These are phyloP conservation scores for Phenganax subtilis DNA, from an alignment of 92 coral and sea anemone genomes.

Conservation along the genomic window DNA sequence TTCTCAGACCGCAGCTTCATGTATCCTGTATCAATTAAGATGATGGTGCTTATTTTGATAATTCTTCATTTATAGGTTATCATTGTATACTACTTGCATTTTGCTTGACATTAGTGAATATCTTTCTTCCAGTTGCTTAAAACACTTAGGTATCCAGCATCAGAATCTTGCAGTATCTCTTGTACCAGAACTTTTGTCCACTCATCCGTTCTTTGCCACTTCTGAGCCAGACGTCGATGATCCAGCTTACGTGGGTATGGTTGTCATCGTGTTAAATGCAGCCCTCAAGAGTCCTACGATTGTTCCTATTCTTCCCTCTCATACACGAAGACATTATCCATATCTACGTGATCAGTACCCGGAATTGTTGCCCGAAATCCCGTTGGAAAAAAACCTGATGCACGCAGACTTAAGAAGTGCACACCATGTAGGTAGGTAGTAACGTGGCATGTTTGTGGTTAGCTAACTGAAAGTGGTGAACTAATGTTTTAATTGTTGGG, in stretches of 20 bases:
- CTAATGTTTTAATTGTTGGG: no score
- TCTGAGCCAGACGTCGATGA: constrained; percentile 96
- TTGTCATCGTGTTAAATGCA: constrained; percentile 89
- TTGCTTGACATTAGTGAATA: background rate
- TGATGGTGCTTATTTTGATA: no score
- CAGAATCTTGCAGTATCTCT: constrained; percentile 85
- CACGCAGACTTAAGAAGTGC: constrained; percentile 27
- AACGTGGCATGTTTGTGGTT: no score
- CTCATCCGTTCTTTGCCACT: constrained; percentile 94
- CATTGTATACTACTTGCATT: background rate
- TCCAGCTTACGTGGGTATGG: constrained; percentile 90
- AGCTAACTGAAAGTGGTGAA: no score
- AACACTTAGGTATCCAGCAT: constrained; percentile 79
- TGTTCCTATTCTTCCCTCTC: constrained; percentile 83
- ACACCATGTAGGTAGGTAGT: constrained; percentile 43
- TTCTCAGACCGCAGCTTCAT: no score
- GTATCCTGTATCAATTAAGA: no score
- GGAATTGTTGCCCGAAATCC: constrained; percentile 73
- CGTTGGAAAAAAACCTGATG: constrained; percentile 47
- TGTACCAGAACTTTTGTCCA: constrained; percentile 90
- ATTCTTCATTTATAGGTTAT: no score
- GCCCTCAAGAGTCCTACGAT: constrained; percentile 79
- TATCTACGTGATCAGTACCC: constrained; percentile 93
- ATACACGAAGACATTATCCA: constrained; percentile 81
- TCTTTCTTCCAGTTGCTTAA: constrained; percentile 63